Base-by-base conservation (phyloP, 92 coral and sea anemone genomes). In the Porites cylindrica region DNA sequence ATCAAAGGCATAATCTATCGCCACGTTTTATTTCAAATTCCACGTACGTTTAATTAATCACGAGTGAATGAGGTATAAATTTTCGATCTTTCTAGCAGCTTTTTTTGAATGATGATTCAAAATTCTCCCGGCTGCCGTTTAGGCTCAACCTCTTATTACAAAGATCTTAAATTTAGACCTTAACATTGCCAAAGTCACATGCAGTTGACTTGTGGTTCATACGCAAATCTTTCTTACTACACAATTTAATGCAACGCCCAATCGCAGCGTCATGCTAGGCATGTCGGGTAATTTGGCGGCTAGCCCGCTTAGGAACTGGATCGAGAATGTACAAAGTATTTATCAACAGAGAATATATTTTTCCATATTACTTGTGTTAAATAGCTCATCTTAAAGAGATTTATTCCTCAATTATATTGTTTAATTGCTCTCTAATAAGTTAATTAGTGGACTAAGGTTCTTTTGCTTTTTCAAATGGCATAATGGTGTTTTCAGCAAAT, bases 261-360 rank as follows among this genome's bases (percentile, higher is more conserved):
- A 72, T 50, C 87, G 61, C 79, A 72, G 80, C 54, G 78, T 72
- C 87, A 83, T 83, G 87, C 87, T 83, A 83, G 70, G 87, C 87
- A 83, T 83, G 87, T 56, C 87, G 80, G 80, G 71, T 83, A 83
- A 83, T 72, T 71, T 73, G 87, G 90, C 93, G 93, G 93, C 93
- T 58, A 90, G 93, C 79, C 93, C 93, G 93, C 90, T 74, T 8
- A 71, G 73, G 80, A 83, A 51, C 63, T 80, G 82, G 62, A 86
- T 70, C 68, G 83, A 73, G 75, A 75, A 86, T 82, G 76, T 77
- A 77, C 83, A 91, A 79, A 80, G 85, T 90, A 82, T 92, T 67
- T 76, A 86, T 53, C 88, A 87, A 90, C 70, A 91, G 88, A 94
- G 98, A 94, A 66, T 94, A 88, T 94, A 94, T 94, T 94, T 94